Base-by-base conservation (phyloP, 2,888 invertebrate species). In the Dryobota labecula region DNA sequence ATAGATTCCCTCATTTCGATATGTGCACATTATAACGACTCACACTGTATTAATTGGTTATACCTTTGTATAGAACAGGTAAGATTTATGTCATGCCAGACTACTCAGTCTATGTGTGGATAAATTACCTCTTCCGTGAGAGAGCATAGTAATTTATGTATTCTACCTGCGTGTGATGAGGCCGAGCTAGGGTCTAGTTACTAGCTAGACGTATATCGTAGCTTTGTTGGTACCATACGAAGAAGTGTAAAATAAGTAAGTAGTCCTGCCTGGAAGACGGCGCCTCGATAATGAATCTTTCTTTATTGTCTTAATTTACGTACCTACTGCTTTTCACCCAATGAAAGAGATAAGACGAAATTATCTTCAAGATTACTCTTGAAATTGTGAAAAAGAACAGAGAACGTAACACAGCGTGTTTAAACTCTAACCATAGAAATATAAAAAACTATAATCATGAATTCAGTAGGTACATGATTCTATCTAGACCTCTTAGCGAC, bases 331-430 rank as follows among this genome's bases (percentile, higher is more conserved):
- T 72, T 57, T 24, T 57, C 41, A n/a, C 33, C 20, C 27, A 57
- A 36, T 49, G 51, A 43, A 72, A 43, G 11, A 58, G 43, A 30
- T 43, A 33, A 7, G 33, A 69, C 18, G 43, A n/a, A 54, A 38
- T 54, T 45, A 36, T 13, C 20, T 45, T 62, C 30, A 73, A 38
- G 11, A 20, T 30, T 30, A 73, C n/a, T 71, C 30, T 33, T 60
- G 53, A 45, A 36, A 73, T 45, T 53, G 51, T 30, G 20, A 20
- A 38, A 43, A 54, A 45, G 3, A 53, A 73, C n/a, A 13, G 43
- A 41, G 11, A 43, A 51, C 2, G 8, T 27, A 51, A 33, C n/a
- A n/a, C n/a, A n/a, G n/a, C n/a, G n/a, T n/a, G n/a, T n/a, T n/a
- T n/a, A n/a, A n/a, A n/a, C n/a, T n/a, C n/a, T n/a, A n/a, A n/a